phyloP scores from a whole-genome alignment of 1,140 invertebrate genomes.

The Zaprionus nigranus region DNA sequence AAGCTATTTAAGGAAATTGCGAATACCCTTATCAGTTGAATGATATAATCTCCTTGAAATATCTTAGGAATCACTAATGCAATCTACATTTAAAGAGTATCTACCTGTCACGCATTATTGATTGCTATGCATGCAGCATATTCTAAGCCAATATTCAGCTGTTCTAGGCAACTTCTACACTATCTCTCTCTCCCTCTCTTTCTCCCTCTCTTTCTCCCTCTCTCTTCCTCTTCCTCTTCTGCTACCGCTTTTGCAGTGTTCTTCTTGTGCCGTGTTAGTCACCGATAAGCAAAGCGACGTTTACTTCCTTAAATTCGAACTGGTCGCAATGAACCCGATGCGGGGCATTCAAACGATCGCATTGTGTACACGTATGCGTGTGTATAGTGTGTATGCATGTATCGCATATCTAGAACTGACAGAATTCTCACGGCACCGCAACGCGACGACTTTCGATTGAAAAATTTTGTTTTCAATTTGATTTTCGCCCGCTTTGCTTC shows the following conservation, averaged over 20 bases:
- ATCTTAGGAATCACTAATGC: no score
- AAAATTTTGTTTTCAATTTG: conserved; percentile 44
- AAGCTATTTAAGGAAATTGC: no score
- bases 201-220: conserved; percentile 5
- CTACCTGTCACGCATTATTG: neutral
- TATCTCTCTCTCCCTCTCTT: neutral
- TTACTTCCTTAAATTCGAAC: conserved; percentile 77
- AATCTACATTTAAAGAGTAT: neutral
- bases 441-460: conserved; percentile 54
- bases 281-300: conserved; percentile 36
- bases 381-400: conserved; percentile 12
- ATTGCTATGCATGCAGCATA: neutral
- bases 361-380: neutral
- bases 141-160: conserved; percentile 17
- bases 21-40: no score
- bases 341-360: conserved; percentile 20
- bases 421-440: conserved; percentile 70
- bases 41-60: no score
- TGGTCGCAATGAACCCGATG: conserved; percentile 62
- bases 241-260: neutral
- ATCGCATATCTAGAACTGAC: conserved; percentile 45
- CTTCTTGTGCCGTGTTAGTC: conserved; percentile 40
- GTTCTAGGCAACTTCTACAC: conserved; percentile 32
- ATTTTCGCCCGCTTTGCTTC: conserved; percentile 23
- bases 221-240: conserved; percentile 28